Percentiles rank a stretch among this genome's conserved stretches.
phyloP scores from a whole-genome alignment of 2,888 invertebrate species.

The Boloria euphrosyne region DNA sequence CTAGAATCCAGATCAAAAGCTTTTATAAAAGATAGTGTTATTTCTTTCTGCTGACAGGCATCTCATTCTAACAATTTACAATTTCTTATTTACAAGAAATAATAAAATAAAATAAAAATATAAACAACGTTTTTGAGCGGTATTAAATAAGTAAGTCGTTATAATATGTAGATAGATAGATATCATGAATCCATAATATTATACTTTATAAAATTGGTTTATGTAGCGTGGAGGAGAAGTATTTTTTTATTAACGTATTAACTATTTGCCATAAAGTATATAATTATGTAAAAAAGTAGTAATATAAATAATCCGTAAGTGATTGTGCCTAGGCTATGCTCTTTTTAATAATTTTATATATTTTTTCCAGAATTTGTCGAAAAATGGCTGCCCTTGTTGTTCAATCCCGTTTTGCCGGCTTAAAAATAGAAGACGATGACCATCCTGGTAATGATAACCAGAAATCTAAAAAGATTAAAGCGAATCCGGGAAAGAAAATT shows the following conservation, averaged over 20 bases:
- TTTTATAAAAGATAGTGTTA: constrained; percentile 15
- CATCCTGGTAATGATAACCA: constrained; percentile 56
- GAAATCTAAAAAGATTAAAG: constrained; percentile 70
- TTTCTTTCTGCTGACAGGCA: constrained; percentile 16
- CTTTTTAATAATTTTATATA: constrained; percentile 4
- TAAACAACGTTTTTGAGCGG: constrained; percentile 11
- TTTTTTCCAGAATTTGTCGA: constrained; percentile 26
- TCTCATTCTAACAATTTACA: constrained; percentile 27
- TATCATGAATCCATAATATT: background rate
- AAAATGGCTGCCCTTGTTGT: constrained; percentile 85
- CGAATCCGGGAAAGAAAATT: constrained; percentile 62
- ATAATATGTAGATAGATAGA: background rate
- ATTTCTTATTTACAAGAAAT: constrained; percentile 24
- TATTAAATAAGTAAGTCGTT: constrained; percentile 5
- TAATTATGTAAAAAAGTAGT: no score
- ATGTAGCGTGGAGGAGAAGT: background rate
- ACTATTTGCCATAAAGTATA: no score
- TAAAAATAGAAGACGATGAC: constrained; percentile 89
- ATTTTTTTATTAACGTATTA: no score
- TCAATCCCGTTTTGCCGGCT: constrained; percentile 88
- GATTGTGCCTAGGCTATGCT: background rate
- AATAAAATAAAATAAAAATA: constrained; percentile 25
- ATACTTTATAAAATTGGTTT: background rate
- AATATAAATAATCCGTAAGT: background rate
- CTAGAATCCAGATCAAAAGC: constrained; percentile 5